Evolutionary conservation across 2,888 invertebrate species (phyloP).

Genomic region (Sympetrum striolatum): DNA sequence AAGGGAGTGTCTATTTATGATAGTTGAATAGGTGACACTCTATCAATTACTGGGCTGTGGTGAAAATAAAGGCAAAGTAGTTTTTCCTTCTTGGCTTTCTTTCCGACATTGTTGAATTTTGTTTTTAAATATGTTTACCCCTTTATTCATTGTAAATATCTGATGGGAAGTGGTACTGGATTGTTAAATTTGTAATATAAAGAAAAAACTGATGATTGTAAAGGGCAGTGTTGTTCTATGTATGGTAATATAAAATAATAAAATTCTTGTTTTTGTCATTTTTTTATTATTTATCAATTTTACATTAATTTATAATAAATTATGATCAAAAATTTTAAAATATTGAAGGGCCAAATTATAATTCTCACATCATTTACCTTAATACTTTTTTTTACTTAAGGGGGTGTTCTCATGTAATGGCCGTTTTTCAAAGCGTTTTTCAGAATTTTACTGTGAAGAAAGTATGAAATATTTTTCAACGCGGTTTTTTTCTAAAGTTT

Average conservation of each 20-base stretch:
- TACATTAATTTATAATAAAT: not conserved
- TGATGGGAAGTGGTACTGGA: slow-evolving; percentile 28
- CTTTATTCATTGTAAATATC: slow-evolving; percentile 23
- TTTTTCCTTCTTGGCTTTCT: slow-evolving; percentile 4
- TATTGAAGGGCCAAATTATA: too few species aligned
- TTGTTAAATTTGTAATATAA: slow-evolving; percentile 39
- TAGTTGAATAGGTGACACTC: not conserved
- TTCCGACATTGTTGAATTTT: slow-evolving; percentile 1
- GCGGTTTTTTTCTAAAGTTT: too few species aligned
- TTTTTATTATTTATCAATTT: not conserved
- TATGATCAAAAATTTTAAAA: not conserved
- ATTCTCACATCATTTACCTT: too few species aligned
- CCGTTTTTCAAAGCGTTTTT: too few species aligned
- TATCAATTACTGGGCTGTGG: slow-evolving; percentile 30
- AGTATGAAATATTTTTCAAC: too few species aligned
- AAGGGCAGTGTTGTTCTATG: not conserved
- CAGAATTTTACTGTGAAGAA: too few species aligned
- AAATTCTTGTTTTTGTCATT: not conserved
- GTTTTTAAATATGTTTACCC: not conserved
- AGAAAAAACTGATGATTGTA: slow-evolving; percentile 7
- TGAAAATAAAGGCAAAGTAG: slow-evolving; percentile 9
- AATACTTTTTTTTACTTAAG: too few species aligned
- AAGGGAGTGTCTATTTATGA: not conserved
- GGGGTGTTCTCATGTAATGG: too few species aligned
- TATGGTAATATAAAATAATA: not conserved